Base-by-base conservation (phyloP, 2,888 invertebrate genomes). In the Tiliacea aurago region DNA sequence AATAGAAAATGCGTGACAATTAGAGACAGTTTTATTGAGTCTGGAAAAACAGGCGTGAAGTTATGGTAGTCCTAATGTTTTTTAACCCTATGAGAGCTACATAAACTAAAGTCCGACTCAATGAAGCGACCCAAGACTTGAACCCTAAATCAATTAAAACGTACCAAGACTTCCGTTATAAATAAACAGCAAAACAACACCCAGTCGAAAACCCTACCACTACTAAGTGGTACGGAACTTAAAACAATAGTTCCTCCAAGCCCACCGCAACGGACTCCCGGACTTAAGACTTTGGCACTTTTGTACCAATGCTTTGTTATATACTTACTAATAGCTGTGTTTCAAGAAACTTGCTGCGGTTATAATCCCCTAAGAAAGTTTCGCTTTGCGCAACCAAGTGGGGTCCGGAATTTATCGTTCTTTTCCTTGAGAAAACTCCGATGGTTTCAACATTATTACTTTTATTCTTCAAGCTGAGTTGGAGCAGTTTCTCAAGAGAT, bases 221-320 rank as follows among this genome's bases (percentile, higher is more conserved):
- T 66, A 59, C 58, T 61, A 78, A 87, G 76, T 80, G 76, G 58
- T 20, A 11, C 58, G 55, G 10, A 83, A 87, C 80, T 83, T 77
- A 77, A 74, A 85, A 80, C 85, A 87, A 87, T 87, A 85, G 86
- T 85, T 85, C 75, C 72, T 51, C 13, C 71, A 37, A 56, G n/a
- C 51, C n/a, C 70, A 83, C 85, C 80, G 59, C 87, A 82, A 47
- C 55, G 61, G 74, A 82, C 70, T 72, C 75, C 56, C 23, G 43
- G 75, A 74, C 78, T 85, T 77, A 87, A 78, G 78, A 77, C 78
- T 85, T 78, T 51, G 71, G 76, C 80, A 75, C 70, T 77, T 80
- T 80, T 59, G 70, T 76, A 65, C 73, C 58, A 83, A 71, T 70
- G 81, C 76, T 76, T 83, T 76, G 73, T 83, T 84, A 73, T 86